A percentile compares a stretch with the other conserved stretches of the same genome.
Evolutionary conservation across 2,888 invertebrate species (phyloP).

Genomic region (Diogma glabrata): DNA sequence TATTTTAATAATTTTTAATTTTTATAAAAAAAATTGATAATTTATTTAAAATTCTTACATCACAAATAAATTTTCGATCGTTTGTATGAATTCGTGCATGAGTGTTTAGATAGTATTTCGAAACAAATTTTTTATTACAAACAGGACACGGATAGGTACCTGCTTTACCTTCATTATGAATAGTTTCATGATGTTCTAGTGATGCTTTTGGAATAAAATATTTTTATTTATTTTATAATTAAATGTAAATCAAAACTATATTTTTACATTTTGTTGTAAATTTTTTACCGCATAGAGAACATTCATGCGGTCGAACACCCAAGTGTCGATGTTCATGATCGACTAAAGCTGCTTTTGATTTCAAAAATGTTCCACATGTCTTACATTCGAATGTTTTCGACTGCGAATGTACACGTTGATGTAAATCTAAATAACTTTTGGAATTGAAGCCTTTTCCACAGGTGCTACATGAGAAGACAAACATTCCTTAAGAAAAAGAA

Average conservation of each 20-base stretch:
- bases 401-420: conserved; percentile 48
- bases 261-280: conserved; percentile 44
- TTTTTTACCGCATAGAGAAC: conserved; percentile 44
- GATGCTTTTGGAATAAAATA: background rate
- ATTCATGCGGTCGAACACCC: conserved; percentile 46
- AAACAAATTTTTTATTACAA: conserved; percentile 48
- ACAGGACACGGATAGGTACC: conserved; percentile 44
- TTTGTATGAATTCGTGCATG: conserved; percentile 47
- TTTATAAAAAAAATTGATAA: background rate
- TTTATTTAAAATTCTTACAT: conserved; percentile 33
- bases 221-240: background rate
- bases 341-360: conserved; percentile 45
- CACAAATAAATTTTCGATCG: conserved; percentile 47
- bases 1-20: background rate
- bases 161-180: background rate
- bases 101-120: conserved; percentile 47
- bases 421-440: conserved; percentile 46
- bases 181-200: background rate
- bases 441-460: conserved; percentile 51
- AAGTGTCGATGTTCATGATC: conserved; percentile 49
- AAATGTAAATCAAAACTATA: background rate
- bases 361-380: conserved; percentile 45
- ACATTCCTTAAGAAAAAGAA: conserved; percentile 35
- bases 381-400: conserved; percentile 45
- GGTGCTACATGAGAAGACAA: conserved; percentile 43